Base-by-base conservation (phyloP, 2,797 vertebrate genomes). In the Rhinophrynus dorsalis region DNA sequence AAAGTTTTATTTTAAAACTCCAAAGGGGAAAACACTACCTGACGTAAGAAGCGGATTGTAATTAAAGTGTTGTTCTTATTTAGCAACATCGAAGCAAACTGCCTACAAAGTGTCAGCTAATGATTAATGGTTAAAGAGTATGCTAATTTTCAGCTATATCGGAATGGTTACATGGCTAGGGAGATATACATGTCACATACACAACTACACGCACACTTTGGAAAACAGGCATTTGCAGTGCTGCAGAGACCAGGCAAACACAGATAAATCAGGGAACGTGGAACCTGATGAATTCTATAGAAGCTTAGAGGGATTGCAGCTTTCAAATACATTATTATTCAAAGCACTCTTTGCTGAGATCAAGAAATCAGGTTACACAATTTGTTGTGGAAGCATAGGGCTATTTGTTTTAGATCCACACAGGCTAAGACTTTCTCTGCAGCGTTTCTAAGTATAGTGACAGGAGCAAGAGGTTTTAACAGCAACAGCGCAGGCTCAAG, bases 391-490 rank as follows among this genome's bases (percentile, higher is more conserved):
- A 72, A 83, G 74, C 3, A n/a, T 30, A 68, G 73, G 30, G 54
- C 29, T 68, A 81, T 78, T 69, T 77, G 76, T 82, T 80, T 78
- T 68, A 5, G 74, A 77, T 83, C 81, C 63, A 32, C 48, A 47
- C 83, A 82, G 78, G 48, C 45, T n/a, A 42, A 58, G 56, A 68
- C 68, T 67, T 50, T 76, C 85, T 84, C 81, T 80, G 77, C 79
- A 79, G 74, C 62, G 83, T 85, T 89, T 90, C 89, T 90, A 94
- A 93, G 90, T 92, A 92, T 89, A 94, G 91, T 83, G 84, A 83
- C 83, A 90, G 78, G 80, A 81, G 67, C 87, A 80, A 70, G 82
- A 79, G 85, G 84, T 87, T 90, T 84, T 79, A 89, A 89, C 85
- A 87, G 89, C 82, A 87, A 88, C 84, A 90, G 92, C 76, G 67